Base-by-base conservation (phyloP, 2,113 vertebrate species). In the Oreochromis niloticus region DNA sequence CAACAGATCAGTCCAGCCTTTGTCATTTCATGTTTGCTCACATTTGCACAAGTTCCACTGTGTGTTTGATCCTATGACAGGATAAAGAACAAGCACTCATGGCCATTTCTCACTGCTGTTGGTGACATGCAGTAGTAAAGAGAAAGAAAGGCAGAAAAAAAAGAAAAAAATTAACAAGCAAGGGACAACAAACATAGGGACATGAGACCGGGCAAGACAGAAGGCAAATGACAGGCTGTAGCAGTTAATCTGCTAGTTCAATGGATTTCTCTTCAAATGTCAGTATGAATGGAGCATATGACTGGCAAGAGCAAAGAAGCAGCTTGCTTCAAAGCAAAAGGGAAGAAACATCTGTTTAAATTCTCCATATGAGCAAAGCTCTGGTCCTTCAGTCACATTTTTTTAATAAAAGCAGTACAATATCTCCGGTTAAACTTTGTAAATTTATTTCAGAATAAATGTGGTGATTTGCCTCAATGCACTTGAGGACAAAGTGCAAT, bases 21-120 rank as follows among this genome's bases (percentile, higher is more conserved):
- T 87, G 94, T 95, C 88, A 89, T 90, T 89, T 94, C 78, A 87
- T 82, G 85, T 91, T 90, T 92, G 87, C 85, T 27, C 24, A 54
- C 80, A 87, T 94, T 91, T 87, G 66, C 59, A 80, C 46, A 73
- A 86, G 83, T 61, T 86, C 34, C 80, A 61, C 81, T 83, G 36
- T 39, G 54, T 3, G 81, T 94, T 93, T 94, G 93, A 95, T 94
- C 86, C 81, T 61, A 13, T 92, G 87, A 93, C 92, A 93, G 91
- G 79, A 89, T 81, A 85, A 86, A 91, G 89, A 90, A 90, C 46
- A 73, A 82, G 83, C 59, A 82, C 79, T 92, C 93, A 94, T 83
- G 91, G 91, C 78, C 87, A 82, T 82, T 81, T 87, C 61, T 88
- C 56, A 61, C 22, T 75, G 43, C 81, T 87, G 80, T 66, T 79